Evolutionary conservation across 2,888 invertebrate species (phyloP), one percentile per base, ranked within the genome.

Genomic region (Dermolepida albohirtum): DNA sequence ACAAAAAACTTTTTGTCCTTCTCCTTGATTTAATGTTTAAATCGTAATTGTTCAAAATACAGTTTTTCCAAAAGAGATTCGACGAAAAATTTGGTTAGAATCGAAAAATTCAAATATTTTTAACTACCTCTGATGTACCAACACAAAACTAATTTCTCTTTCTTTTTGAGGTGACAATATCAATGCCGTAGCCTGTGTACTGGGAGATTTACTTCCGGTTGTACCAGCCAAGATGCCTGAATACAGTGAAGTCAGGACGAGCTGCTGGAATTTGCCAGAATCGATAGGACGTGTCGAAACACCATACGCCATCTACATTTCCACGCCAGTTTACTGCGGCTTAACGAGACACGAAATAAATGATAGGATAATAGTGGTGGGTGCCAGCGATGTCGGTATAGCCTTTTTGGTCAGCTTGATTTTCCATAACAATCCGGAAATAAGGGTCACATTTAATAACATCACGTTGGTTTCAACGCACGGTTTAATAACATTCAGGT

Each of bases 401-500:
- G 83, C 89, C 0, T 90, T 91, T 74, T 74, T 90, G 22, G 89
- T 90, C 75, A 80, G 85, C 12, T 78, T 92, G 12, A 79, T 89
- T 14, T 84, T 87, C 75, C 87, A 86, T 85, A 87, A 79, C 72
- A 77, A 72, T 29, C 71, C 73, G 12, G 70, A 64, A 17, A 74
- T 72, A n/a, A 85, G 89, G 76, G 78, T 89, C 40, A 86, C 86
- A 0, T 92, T 91, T 79, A 88, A 88, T 64, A 92, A 92, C 77
- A 78, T 94, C 14, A 90, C 90, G 0, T 78, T 94, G 51, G 85
- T 94, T 1, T 90, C 91, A 0, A 87, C 88, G 1, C 86, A 90
- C 75, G 92, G 92, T 0, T 64, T 87, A 8, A 82, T 83, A 0
- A 84, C 85, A 70, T 72, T 77, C 1, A 62, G 47, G 59, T 47